Base-by-base conservation (phyloP, 2,113 vertebrate species). In the Channa argus region DNA sequence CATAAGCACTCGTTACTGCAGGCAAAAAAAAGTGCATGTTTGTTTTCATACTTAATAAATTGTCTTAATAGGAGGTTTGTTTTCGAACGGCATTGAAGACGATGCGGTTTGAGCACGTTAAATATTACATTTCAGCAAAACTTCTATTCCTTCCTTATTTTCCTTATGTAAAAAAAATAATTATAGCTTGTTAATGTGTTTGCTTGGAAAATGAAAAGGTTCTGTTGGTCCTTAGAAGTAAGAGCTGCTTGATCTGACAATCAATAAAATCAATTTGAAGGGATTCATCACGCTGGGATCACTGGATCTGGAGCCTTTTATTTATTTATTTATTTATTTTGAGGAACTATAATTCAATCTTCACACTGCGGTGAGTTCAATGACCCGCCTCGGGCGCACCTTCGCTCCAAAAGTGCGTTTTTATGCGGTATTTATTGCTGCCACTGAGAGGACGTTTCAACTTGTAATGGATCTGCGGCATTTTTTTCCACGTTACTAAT, bases 211-310 rank as follows among this genome's bases (percentile, higher is more conserved):
- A 83, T 67, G 71, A 82, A 88, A 81, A 73, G 50, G 38, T 54
- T 74, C 39, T 45, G 38, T 56, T n/a, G 77, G 15, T 86, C 72
- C 63, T 82, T 72, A 77, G 39, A 77, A 76, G 64, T 63, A 69
- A 70, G 63, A 47, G 51, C 53, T 77, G 79, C 10, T 76, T 82
- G 82, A 89, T 88, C 62, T 63, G 83, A 67, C 66, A 67, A 85
- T 92, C 86, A 69, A 86, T 90, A 71, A 55, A 84, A 87, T 89
- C 86, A 61, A 91, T 90, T 24, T 54, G 44, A 72, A 69, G 10
- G 12, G 45, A 64, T 81, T 52, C 71, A 71, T 70, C 80, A 50
- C 36, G 58, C 9, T 14, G 60, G 14, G 5, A 39, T 61, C 54
- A 44, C 14, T 49, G 50, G 51, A 75, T 77, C 53, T 24, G 38